Evolutionary conservation across 2,113 vertebrate species (phyloP).

Genomic region (Taxidea taxus): DNA sequence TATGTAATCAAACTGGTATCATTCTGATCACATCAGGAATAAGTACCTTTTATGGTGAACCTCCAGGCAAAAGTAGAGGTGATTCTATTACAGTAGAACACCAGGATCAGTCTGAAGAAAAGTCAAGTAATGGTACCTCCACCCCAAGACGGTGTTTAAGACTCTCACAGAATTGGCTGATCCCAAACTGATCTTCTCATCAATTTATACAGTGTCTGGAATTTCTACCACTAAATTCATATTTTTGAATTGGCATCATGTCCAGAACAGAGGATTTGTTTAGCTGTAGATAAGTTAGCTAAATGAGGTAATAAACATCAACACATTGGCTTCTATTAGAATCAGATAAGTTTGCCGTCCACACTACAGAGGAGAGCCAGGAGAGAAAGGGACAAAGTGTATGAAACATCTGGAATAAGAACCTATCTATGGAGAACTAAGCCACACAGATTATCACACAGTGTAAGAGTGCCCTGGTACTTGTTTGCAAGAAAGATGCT

Average conservation of each 20-base stretch:
- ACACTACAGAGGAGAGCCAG: background rate
- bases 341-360: background rate
- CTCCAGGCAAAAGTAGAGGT: background rate
- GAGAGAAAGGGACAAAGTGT: background rate
- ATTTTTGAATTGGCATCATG: background rate
- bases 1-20: background rate
- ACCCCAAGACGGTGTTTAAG: background rate
- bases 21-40: background rate
- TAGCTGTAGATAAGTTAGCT: background rate
- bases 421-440: background rate
- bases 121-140: background rate
- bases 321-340: background rate
- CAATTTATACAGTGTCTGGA: background rate
- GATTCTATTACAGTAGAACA: background rate
- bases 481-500: background rate
- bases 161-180: background rate
- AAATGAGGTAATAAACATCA: background rate
- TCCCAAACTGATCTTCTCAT: background rate
- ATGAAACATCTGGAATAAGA: background rate
- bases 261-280: background rate
- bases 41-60: background rate
- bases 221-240: background rate
- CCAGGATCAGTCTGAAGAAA: background rate
- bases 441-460: background rate
- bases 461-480: background rate